phyloP scores from a whole-genome alignment of 2,888 invertebrate species.

The Trissolcus brochymenae region DNA sequence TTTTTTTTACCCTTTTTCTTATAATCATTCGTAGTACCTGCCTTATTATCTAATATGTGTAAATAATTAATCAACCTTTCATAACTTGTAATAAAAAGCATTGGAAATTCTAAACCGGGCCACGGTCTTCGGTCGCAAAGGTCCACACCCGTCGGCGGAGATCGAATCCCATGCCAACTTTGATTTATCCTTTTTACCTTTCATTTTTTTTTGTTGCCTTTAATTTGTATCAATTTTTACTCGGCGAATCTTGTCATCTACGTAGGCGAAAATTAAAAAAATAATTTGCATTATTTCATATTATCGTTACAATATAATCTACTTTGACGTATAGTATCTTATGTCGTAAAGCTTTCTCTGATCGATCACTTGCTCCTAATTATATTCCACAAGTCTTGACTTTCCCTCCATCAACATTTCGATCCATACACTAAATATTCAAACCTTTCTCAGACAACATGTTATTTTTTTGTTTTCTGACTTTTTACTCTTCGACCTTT shows the following conservation, averaged over 20 bases:
- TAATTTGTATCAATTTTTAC: conserved; percentile 28
- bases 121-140: conserved; percentile 56
- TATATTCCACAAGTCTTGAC: conserved; percentile 41
- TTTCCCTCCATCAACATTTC: conserved; percentile 35
- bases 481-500: conserved; percentile 18
- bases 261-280: conserved; percentile 57
- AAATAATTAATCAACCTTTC: conserved; percentile 12
- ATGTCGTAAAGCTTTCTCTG: conserved; percentile 60
- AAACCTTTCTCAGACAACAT: background rate
- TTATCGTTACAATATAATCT: conserved; percentile 38
- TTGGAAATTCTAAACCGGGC: conserved; percentile 56
- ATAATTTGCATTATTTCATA: conserved; percentile 57
- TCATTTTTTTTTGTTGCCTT: conserved; percentile 1
- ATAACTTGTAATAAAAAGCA: conserved; percentile 16
- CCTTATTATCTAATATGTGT: conserved; percentile 60
- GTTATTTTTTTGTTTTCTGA: conserved; percentile 5
- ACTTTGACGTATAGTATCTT: conserved; percentile 63
- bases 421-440: background rate
- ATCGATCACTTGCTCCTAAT: conserved; percentile 27
- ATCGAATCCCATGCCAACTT: background rate
- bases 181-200: conserved; percentile 3
- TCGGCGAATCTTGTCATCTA: conserved; percentile 46
- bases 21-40: conserved; percentile 18
- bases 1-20: conserved; percentile 38
- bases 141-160: conserved; percentile 44